Evolutionary conservation across 1,140 invertebrate species (phyloP), one percentile per base, ranked within the genome.

Genomic region (Penaeus japonicus): DNA sequence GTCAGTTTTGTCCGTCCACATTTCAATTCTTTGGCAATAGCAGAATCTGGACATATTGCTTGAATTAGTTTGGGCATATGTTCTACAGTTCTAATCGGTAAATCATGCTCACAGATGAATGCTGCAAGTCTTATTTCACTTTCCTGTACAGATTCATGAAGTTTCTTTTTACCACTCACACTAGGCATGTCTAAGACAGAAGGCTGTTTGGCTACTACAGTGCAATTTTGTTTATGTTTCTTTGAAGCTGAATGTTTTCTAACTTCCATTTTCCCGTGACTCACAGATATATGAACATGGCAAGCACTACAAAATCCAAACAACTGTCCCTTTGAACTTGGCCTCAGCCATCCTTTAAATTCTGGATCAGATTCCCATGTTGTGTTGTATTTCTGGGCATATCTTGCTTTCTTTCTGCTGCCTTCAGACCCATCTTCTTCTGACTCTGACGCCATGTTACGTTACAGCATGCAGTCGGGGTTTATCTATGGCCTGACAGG

Each of bases 291-390:
- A 83, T 83, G 54, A 83, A 62, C 81, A 83, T 83, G 59, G 55
- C 55, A 83, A 83, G 57, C 81, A 65, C 54, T 62, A 65, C n/a
- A 22, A 22, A 30, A 27, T 65, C 5, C 62, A 65, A 65, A 65
- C 12, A 65, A 65, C 7, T 65, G 59, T 65, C 59, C 59, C 59
- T 65, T 65, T 65, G 59, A 65, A 4, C 24, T 62, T 83, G 27
- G 57, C 24, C 18, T 83, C 81, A 83, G 81, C 55, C 81, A 4
- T 83, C 81, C 81, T 32, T 83, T 30, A 62, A 65, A 83, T 3
- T 62, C 55, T 83, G 54, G 80, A 22, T 83, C 80, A 83, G 80
- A 83, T 59, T 83, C 80, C 80, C 80, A 83, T 15, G 80, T n/a
- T 83, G n/a, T n/a, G 5, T 32, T 83, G 32, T 59, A 24, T 83